phyloP scores from a whole-genome alignment of 2,888 invertebrate species.

The Zygothrica quintamaculata region DNA sequence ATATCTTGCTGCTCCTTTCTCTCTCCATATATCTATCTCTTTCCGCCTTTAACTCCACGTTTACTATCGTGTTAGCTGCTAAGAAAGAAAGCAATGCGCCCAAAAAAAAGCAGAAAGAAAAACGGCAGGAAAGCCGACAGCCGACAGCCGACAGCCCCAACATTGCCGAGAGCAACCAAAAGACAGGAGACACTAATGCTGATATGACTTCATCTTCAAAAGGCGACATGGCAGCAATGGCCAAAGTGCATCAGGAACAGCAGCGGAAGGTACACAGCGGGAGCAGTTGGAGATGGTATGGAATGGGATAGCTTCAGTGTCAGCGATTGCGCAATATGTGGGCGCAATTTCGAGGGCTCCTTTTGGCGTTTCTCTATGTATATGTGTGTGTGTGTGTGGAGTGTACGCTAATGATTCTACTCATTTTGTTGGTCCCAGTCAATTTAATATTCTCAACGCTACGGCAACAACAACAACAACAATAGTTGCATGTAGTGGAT shows the following conservation, averaged over 20 bases:
- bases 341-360: conserved; percentile 34
- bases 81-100: conserved; percentile 60
- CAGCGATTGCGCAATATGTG: conserved; percentile 73
- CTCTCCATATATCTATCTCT: too few species aligned
- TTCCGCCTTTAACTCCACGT: too few species aligned
- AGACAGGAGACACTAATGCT: conserved; percentile 72
- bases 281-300: conserved; percentile 21
- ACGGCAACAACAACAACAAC: conserved; percentile 29
- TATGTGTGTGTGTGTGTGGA: conserved; percentile 20
- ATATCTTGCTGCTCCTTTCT: conserved; percentile 21
- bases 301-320: conserved; percentile 12
- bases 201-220: conserved; percentile 78
- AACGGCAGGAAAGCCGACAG: conserved; percentile 19
- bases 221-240: conserved; percentile 59
- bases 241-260: conserved; percentile 25
- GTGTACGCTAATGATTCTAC: conserved; percentile 76
- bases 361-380: conserved; percentile 15
- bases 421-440: conserved; percentile 76
- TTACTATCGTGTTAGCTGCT: conserved; percentile 34
- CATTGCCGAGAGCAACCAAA: conserved; percentile 54
- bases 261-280: conserved; percentile 18
- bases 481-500: conserved; percentile 12
- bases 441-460: conserved; percentile 75
- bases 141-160: conserved; percentile 55
- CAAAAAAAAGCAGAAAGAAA: conserved; percentile 43